These are phyloP conservation scores for Eurois occulta DNA, from an alignment of 2,888 invertebrate genomes.

Conservation along the genomic window DNA sequence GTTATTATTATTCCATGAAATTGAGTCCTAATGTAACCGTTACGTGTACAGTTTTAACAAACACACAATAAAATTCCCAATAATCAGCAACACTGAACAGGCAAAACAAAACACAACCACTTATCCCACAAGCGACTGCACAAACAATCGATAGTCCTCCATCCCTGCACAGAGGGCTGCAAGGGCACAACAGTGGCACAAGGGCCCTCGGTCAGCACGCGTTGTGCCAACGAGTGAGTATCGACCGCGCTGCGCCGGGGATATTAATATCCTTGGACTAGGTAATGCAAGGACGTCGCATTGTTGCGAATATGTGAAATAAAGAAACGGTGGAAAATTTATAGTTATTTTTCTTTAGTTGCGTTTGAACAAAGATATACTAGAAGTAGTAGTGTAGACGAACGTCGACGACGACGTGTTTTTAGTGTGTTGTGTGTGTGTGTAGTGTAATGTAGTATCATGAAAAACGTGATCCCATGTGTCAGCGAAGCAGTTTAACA, in stretches of 20 bases:
- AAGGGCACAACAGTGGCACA: slow-evolving; percentile 58
- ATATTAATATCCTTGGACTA: slow-evolving; percentile 52
- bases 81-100: background rate
- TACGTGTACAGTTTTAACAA: background rate
- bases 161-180: slow-evolving; percentile 42
- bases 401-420: too few relatives aligned
- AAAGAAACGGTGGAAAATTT: background rate
- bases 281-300: slow-evolving; percentile 34
- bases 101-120: background rate
- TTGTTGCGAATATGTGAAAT: background rate
- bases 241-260: slow-evolving; percentile 42
- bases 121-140: slow-evolving; percentile 11
- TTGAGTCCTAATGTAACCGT: background rate
- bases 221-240: slow-evolving; percentile 36
- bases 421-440: too few relatives aligned
- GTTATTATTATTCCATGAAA: background rate
- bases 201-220: slow-evolving; percentile 53
- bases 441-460: too few relatives aligned
- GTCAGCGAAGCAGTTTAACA: too few relatives aligned
- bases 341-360: background rate
- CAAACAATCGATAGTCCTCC: slow-evolving; percentile 38
- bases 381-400: too few relatives aligned
- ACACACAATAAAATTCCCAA: background rate
- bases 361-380: background rate
- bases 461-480: too few relatives aligned